These are phyloP conservation scores for Sipha flava DNA, from an alignment of 1,140 invertebrate species.

Conservation along the genomic window DNA sequence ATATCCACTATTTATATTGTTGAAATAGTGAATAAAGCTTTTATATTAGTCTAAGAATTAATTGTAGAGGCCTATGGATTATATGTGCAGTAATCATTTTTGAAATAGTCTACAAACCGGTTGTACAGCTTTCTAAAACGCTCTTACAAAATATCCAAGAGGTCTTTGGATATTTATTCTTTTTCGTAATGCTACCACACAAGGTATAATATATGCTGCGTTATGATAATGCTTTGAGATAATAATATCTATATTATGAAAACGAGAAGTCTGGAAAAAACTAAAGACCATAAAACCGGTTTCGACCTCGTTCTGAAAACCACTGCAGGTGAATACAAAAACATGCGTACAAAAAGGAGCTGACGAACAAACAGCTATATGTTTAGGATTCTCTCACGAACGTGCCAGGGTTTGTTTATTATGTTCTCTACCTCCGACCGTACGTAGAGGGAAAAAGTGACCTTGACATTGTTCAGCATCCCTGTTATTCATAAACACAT, in stretches of 20 bases:
- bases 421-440: background rate
- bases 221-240: background rate
- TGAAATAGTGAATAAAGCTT: no score
- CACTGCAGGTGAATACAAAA: constrained; percentile 12
- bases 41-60: no score
- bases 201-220: background rate
- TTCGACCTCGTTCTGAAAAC: background rate
- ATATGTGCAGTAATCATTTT: background rate
- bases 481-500: constrained; percentile 28
- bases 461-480: constrained; percentile 30
- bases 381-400: background rate
- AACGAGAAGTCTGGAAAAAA: background rate
- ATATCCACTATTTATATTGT: no score
- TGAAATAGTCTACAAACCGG: background rate
- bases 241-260: background rate
- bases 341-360: background rate
- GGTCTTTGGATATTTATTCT: background rate
- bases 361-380: background rate
- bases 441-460: background rate
- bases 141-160: background rate
- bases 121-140: background rate
- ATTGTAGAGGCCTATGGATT: no score
- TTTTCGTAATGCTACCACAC: background rate
- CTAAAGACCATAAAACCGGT: background rate
- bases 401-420: constrained; percentile 16